These are phyloP conservation scores for Drosophila navojoa DNA, from an alignment of 1,140 invertebrate species.

Conservation along the genomic window DNA sequence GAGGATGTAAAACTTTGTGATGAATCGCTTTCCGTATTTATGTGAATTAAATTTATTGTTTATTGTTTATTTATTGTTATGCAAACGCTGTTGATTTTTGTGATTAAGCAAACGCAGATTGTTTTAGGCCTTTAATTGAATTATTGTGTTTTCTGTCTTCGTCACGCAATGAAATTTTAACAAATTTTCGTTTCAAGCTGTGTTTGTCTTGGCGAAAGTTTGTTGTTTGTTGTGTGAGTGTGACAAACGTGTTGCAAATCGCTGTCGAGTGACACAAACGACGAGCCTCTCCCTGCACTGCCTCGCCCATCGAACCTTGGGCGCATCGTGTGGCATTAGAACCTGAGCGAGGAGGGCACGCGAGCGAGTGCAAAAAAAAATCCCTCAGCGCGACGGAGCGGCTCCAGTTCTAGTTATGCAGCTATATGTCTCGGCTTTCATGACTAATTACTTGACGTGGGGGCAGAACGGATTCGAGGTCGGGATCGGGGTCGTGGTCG, in stretches of 20 bases:
- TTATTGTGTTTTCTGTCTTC: constrained; percentile 32
- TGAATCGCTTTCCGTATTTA: background rate
- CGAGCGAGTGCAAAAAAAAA: constrained; percentile 44
- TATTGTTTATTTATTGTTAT: constrained; percentile 4
- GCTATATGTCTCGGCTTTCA: constrained; percentile 60
- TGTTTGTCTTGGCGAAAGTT: constrained; percentile 36
- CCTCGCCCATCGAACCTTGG: background rate
- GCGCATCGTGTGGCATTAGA: constrained; percentile 21
- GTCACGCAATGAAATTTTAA: constrained; percentile 34
- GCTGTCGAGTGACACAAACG: background rate
- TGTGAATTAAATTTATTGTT: background rate
- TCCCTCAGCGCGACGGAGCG: constrained; percentile 48
- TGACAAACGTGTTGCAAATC: constrained; percentile 41
- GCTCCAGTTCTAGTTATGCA: constrained; percentile 40
- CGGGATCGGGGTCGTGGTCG: constrained; percentile 11
- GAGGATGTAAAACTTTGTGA: background rate
- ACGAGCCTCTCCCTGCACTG: background rate
- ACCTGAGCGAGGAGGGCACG: constrained; percentile 14
- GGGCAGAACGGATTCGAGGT: constrained; percentile 3
- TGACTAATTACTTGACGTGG: constrained; percentile 64
- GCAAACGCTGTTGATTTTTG: constrained; percentile 1
- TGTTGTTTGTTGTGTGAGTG: background rate
- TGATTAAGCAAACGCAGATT: constrained; percentile 3
- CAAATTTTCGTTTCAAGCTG: constrained; percentile 32
- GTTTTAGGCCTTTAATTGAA: constrained; percentile 38